Conservation (phyloP, 2,888 invertebrate genomes). For the Malachius bipustulatus region DNA sequence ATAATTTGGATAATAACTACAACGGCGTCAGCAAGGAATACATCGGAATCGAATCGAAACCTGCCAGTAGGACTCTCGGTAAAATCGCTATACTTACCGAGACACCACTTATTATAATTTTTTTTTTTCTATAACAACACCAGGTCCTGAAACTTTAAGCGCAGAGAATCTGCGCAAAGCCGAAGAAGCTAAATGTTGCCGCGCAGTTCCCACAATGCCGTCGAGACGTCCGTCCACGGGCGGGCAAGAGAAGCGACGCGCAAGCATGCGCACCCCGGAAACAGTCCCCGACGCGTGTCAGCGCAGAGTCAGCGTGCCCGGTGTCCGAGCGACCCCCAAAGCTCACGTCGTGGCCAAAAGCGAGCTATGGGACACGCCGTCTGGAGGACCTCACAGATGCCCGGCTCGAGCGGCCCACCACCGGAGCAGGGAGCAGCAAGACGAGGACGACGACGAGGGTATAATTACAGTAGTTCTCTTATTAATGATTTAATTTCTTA, state of each 20-base stretch:
- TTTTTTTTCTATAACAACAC: background rate
- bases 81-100: constrained; percentile 21
- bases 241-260: constrained; percentile 26
- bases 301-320: constrained; percentile 29
- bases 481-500: constrained; percentile 1
- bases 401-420: constrained; percentile 33
- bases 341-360: constrained; percentile 37
- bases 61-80: constrained; percentile 4
- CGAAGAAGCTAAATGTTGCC: too few species aligned
- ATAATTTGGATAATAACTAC: constrained; percentile 19
- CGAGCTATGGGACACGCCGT: constrained; percentile 38
- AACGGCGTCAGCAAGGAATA: constrained; percentile 22
- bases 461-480: too few species aligned
- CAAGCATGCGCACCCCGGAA: constrained; percentile 15
- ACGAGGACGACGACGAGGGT: too few species aligned
- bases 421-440: constrained; percentile 28
- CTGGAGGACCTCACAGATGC: constrained; percentile 35
- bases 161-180: constrained; percentile 13
- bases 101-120: background rate
- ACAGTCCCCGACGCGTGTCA: constrained; percentile 22
- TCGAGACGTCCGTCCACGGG: constrained; percentile 2
- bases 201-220: constrained; percentile 5
- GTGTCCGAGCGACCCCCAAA: constrained; percentile 34
- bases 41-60: background rate
- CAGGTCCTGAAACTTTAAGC: background rate